Percentiles rank a stretch among this genome's conserved stretches.
Evolutionary conservation across 2,888 invertebrate species (phyloP).

Genomic region (Adelphocoris suturalis): DNA sequence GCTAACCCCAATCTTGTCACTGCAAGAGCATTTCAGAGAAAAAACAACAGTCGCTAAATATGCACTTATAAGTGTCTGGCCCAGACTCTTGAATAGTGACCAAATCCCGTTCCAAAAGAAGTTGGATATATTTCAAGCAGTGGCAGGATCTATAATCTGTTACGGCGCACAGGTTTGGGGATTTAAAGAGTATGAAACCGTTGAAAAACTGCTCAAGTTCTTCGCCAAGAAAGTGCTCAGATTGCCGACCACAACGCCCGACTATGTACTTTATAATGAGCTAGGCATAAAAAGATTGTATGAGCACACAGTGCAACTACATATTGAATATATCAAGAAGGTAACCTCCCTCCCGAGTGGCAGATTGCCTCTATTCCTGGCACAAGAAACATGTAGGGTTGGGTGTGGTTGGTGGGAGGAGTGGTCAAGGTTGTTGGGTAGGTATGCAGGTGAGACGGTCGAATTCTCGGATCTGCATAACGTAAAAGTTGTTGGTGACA

Average conservation of each 20-base stretch:
- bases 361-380: constrained; percentile 15
- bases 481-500: neutral
- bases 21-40: too few species aligned
- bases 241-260: constrained; percentile 7
- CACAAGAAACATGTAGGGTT: constrained; percentile 10
- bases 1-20: too few species aligned
- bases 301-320: neutral
- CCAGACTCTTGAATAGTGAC: neutral
- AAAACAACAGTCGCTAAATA: neutral
- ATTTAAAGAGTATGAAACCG: neutral
- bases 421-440: neutral
- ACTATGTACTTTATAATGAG: neutral
- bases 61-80: neutral
- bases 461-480: neutral
- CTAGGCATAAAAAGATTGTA: neutral
- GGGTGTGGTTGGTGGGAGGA: neutral
- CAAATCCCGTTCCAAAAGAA: neutral
- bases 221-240: constrained; percentile 7
- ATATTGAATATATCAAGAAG: neutral
- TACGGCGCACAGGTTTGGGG: neutral
- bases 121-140: neutral
- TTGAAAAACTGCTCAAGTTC: constrained; percentile 21
- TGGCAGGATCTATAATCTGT: neutral
- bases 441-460: neutral
- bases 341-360: constrained; percentile 8